Percentiles rank a stretch among this genome's conserved stretches.
phyloP scores from a whole-genome alignment of 1,140 invertebrate genomes.

The Pantala flavescens region DNA sequence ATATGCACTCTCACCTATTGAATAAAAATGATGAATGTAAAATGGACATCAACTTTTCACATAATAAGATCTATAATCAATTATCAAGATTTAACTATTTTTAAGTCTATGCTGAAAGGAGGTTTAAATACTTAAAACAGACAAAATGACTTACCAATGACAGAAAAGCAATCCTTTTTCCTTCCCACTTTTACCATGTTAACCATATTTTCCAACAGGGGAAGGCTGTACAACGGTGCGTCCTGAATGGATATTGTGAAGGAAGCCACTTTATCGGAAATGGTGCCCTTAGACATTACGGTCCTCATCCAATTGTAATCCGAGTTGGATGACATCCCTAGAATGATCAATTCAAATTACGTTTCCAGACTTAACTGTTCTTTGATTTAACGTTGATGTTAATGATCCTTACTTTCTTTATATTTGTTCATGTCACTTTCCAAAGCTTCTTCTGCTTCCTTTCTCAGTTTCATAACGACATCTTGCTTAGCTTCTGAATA shows the following conservation, averaged over 20 bases:
- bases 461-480: neutral
- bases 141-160: conserved; percentile 41
- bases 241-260: conserved; percentile 73
- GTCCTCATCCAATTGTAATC: conserved; percentile 62
- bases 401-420: neutral
- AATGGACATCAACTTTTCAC: too few species aligned
- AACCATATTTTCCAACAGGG: conserved; percentile 57
- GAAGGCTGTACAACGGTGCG: conserved; percentile 68
- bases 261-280: conserved; percentile 77
- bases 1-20: too few species aligned
- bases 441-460: neutral
- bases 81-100: conserved; percentile 11
- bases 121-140: conserved; percentile 12
- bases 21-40: too few species aligned
- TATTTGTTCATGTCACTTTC: neutral
- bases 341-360: neutral
- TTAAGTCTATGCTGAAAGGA: conserved; percentile 7
- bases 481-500: neutral
- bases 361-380: neutral
- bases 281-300: conserved; percentile 66
- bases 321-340: neutral
- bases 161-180: conserved; percentile 59
- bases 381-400: neutral
- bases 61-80: too few species aligned
- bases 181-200: conserved; percentile 71